Evolutionary conservation across 2,888 invertebrate species (phyloP), one percentile per base, ranked within the genome.

Genomic region (Macaria liturata): DNA sequence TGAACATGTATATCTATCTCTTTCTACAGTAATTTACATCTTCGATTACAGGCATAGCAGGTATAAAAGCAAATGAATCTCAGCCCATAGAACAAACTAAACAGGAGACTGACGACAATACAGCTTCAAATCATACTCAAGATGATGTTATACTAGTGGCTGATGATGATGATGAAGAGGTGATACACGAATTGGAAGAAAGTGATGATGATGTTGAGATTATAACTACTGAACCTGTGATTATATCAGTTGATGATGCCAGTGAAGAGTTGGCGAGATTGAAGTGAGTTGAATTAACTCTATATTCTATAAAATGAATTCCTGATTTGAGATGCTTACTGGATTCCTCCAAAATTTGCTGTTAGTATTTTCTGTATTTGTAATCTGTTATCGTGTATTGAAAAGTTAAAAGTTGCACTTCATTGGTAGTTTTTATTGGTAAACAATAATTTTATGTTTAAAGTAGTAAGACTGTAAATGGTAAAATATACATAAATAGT

Each of bases 11-110:
- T 20, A 20, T 20, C 20, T 20, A 20, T 20, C 2, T 20, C 2
- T 37, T 37, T 3, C 34, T 37, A 6, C 34, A 6, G 1, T 3
- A 37, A 6, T 37, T 37, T 7, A 6, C 7, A 6, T 37, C 5
- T 51, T 44, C 3, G 46, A 9, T 69, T 70, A 48, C 62, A 88
- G 87, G 87, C 60, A 76, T 87, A 67, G 87, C 87, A 58, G 87
- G 87, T 49, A 87, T 88, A 54, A 85, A 84, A 73, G 79, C 74
- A 65, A 70, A 75, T 30, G 49, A 53, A 72, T 69, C 37, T 1
- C 58, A 42, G 46, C 51, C 49, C 40, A 42, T 39, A 32, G 54
- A 57, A 45, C 51, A 46, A 70, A 57, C 62, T 48, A 80, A 78
- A 61, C 74, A 52, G 43, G 74, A 67, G 42, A 67, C 47, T 61